These are phyloP conservation scores for Microcaecilia unicolor DNA, from an alignment of 2,797 vertebrate genomes.

Conservation along the genomic window DNA sequence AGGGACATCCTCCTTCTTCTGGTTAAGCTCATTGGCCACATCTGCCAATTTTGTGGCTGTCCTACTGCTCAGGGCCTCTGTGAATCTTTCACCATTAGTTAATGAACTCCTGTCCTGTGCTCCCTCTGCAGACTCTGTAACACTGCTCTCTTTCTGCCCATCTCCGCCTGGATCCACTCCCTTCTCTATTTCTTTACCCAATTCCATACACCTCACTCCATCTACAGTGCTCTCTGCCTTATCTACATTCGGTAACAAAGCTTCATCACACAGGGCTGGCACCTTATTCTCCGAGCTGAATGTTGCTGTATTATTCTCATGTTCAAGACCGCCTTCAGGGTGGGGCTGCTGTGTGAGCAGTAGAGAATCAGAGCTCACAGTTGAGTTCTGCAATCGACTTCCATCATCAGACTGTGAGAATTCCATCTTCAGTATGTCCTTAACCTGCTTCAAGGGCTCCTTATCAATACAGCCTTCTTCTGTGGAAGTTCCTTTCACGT, in stretches of 20 bases:
- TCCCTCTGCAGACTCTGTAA: too few relatives aligned
- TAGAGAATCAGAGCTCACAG: fast-evolving
- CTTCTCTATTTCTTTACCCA: neutral
- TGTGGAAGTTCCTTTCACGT: too few relatives aligned
- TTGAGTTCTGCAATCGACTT: neutral
- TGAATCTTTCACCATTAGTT: too few relatives aligned
- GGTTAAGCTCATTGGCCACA: too few relatives aligned
- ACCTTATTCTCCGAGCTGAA: fast-evolving
- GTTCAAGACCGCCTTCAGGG: neutral
- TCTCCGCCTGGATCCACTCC: neutral
- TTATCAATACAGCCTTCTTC: too few relatives aligned
- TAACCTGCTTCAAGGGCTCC: too few relatives aligned
- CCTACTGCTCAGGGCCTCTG: too few relatives aligned
- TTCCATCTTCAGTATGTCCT: too few relatives aligned
- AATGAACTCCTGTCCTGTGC: too few relatives aligned
- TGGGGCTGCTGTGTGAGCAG: neutral
- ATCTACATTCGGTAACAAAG: fast-evolving
- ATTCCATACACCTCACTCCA: neutral
- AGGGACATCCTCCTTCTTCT: too few relatives aligned
- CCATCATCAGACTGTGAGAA: neutral
- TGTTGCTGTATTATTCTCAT: neutral
- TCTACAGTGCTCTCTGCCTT: neutral
- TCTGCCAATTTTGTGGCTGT: too few relatives aligned
- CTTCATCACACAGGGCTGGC: neutral
- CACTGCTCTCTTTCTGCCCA: too few relatives aligned